A percentile compares a stretch with the other conserved stretches of the same genome.
Conservation (phyloP, 1,140 invertebrate genomes). For the Hermetia illucens region DNA sequence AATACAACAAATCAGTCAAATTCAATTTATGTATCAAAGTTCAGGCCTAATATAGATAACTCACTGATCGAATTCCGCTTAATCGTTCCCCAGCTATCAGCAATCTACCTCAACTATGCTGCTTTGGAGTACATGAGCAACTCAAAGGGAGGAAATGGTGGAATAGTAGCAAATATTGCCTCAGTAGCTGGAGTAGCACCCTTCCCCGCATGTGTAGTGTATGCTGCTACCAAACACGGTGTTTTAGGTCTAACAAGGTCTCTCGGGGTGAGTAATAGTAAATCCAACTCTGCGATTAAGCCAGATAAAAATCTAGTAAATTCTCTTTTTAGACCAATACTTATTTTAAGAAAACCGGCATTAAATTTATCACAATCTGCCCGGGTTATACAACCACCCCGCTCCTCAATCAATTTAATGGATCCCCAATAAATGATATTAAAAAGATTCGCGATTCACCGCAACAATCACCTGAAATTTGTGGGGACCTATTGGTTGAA, state of each 20-base stretch:
- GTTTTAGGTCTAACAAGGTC: conserved; percentile 25
- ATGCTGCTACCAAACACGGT: conserved; percentile 27
- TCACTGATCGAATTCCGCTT: no score
- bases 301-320: no score
- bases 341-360: no score
- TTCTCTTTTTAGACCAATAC: no score
- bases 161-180: conserved; percentile 24
- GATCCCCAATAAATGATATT: background rate
- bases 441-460: background rate
- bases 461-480: background rate
- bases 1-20: no score
- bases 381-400: conserved; percentile 32
- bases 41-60: no score
- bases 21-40: no score
- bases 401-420: conserved; percentile 18
- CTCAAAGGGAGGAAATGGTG: conserved; percentile 25
- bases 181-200: conserved; percentile 24
- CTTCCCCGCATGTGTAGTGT: conserved; percentile 18
- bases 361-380: conserved; percentile 27
- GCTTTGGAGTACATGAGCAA: conserved; percentile 27
- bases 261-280: conserved; percentile 10
- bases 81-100: conserved; percentile 7
- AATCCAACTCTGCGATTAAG: background rate
- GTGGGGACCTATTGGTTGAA: background rate
- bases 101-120: background rate